phyloP scores from a whole-genome alignment of 2,113 vertebrate species.

The Ochotona curzoniae region DNA sequence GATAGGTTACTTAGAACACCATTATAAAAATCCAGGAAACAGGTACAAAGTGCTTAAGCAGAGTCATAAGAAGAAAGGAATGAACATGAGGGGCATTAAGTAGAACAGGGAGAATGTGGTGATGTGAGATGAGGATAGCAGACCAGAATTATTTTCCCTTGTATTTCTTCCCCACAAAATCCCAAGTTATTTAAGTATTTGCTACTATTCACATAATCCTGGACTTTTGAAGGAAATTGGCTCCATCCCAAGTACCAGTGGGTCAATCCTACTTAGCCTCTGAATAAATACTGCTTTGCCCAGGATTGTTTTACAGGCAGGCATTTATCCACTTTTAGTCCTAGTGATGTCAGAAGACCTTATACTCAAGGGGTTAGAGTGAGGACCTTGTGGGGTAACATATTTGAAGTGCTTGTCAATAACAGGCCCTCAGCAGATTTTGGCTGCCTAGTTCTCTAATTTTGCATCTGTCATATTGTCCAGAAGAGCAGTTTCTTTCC shows the following conservation, averaged over 20 bases:
- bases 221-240: background rate
- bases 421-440: background rate
- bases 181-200: background rate
- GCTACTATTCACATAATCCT: background rate
- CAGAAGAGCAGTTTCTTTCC: background rate
- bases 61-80: conserved; percentile 15
- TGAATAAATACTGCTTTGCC: background rate
- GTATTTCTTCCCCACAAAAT: background rate
- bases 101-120: background rate
- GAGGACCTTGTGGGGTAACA: background rate
- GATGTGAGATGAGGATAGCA: background rate
- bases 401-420: background rate
- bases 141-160: background rate
- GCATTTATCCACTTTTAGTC: background rate
- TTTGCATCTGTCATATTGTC: background rate
- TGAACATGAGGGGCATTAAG: background rate
- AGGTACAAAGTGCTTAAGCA: background rate
- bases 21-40: background rate
- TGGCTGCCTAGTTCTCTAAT: background rate
- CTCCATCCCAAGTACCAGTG: background rate
- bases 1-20: background rate
- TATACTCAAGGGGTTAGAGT: background rate
- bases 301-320: background rate
- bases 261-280: background rate
- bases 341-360: background rate